Base-by-base conservation (phyloP, 2,797 vertebrate genomes). In the Limnodromus scolopaceus region DNA sequence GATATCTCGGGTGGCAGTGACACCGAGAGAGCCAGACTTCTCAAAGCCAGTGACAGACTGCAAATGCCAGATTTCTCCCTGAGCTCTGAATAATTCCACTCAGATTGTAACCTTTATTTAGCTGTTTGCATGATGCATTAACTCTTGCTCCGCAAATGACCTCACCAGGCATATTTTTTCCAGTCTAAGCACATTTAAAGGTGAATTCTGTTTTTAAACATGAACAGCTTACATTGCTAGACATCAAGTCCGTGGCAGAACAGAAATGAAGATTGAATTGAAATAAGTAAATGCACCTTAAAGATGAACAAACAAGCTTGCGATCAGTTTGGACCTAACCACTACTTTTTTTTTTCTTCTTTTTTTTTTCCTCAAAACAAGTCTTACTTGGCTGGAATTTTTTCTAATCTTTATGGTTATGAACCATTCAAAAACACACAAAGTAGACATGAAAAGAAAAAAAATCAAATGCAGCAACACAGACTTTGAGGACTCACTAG, bases 81-180 rank as follows among this genome's bases (percentile, higher is more conserved):
- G 96, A 96, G 91, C 93, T 78, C 89, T 83, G 85, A 96, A 93
- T 97, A 97, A 97, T 97, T 97, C 96, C 94, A 65, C 93, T 96
- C 93, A 96, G 95, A 94, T 92, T 96, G 95, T 94, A 96, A 96
- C 92, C 94, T 96, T 97, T 97, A 97, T 97, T 97, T 97, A 97
- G 96, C 94, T 97, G 95, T 97, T 97, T 96, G 96, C 89, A 89
- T 93, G 93, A 87, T 96, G 88, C 89, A 92, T 97, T 97, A 97
- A 96, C 93, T 96, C 91, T 97, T 96, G 93, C 88, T 96, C 91
- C 71, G 84, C 96, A 93, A 84, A 93, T 93, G 93, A 97, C 92
- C 95, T 93, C 70, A 61, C 36, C 57, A 87, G 75, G 60, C 71
- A 36, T 75, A 64, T 80, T 95, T 92, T 91, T 96, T 92, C 75